Evolutionary conservation across 2,888 invertebrate species (phyloP).

Genomic region (Ormyrus nitidulus): DNA sequence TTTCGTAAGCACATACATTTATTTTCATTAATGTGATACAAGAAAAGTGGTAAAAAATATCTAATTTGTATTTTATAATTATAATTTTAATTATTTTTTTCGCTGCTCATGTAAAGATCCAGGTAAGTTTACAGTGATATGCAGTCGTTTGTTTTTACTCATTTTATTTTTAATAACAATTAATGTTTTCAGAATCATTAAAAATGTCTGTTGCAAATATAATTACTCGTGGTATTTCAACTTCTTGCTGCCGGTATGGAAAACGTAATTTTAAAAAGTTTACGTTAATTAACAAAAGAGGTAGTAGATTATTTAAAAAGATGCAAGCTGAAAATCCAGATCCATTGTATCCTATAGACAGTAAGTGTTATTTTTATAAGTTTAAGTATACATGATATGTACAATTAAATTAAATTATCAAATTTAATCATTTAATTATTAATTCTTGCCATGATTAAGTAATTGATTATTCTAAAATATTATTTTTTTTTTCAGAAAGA

Average conservation of each 20-base stretch:
- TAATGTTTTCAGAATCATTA: constrained; percentile 11
- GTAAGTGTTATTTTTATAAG: constrained; percentile 71
- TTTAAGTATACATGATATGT: neutral
- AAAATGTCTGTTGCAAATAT: constrained; percentile 65
- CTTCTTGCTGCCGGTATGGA: constrained; percentile 78
- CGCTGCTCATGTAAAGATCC: no score
- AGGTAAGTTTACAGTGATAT: no score
- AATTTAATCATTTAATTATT: constrained; percentile 35
- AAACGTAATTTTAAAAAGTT: constrained; percentile 92
- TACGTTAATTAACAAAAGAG: constrained; percentile 85
- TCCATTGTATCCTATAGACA: constrained; percentile 82
- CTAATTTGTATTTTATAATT: no score
- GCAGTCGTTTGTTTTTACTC: no score
- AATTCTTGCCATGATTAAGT: constrained; percentile 38
- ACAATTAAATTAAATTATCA: constrained; percentile 8
- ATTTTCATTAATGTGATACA: no score
- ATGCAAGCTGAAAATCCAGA: constrained; percentile 77
- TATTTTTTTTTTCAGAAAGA: constrained; percentile 76
- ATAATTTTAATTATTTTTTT: no score
- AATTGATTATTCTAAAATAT: constrained; percentile 34
- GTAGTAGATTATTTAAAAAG: constrained; percentile 81
- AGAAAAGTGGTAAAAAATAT: no score
- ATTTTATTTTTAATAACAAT: no score
- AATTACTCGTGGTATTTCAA: constrained; percentile 76
- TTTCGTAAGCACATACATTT: no score